phyloP scores from a whole-genome alignment of 2,888 invertebrate species.

The Cecidostiba fungosa region DNA sequence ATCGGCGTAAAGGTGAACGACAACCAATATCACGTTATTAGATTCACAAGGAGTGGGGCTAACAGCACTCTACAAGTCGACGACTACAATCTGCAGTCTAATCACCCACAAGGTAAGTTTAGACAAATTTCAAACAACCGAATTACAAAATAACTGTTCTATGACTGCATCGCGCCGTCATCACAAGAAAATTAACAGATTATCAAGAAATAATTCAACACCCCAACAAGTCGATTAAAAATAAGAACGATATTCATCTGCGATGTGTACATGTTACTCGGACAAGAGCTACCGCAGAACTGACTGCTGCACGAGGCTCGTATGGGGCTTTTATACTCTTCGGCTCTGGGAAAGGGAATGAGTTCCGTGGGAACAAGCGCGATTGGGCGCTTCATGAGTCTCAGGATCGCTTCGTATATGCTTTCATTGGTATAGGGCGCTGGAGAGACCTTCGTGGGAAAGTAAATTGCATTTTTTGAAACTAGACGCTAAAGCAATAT shows the following conservation, averaged over 20 bases:
- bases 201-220: neutral
- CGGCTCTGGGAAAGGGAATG: neutral
- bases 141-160: neutral
- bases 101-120: conserved; percentile 90
- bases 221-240: neutral
- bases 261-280: neutral
- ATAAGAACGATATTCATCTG: neutral
- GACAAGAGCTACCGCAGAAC: conserved; percentile 23
- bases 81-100: conserved; percentile 91
- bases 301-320: conserved; percentile 6
- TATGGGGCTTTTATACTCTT: conserved; percentile 22
- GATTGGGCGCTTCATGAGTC: conserved; percentile 21
- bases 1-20: conserved; percentile 95
- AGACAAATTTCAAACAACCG: neutral
- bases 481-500: neutral
- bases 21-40: conserved; percentile 95
- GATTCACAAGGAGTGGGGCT: conserved; percentile 93
- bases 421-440: conserved; percentile 36
- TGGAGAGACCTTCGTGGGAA: conserved; percentile 18
- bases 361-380: conserved; percentile 13
- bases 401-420: neutral
- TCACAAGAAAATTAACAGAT: conserved; percentile 2
- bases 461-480: neutral
- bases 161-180: neutral
- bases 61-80: conserved; percentile 96